Conservation (phyloP, 2,888 invertebrate genomes). For the Halictus ligatus region DNA sequence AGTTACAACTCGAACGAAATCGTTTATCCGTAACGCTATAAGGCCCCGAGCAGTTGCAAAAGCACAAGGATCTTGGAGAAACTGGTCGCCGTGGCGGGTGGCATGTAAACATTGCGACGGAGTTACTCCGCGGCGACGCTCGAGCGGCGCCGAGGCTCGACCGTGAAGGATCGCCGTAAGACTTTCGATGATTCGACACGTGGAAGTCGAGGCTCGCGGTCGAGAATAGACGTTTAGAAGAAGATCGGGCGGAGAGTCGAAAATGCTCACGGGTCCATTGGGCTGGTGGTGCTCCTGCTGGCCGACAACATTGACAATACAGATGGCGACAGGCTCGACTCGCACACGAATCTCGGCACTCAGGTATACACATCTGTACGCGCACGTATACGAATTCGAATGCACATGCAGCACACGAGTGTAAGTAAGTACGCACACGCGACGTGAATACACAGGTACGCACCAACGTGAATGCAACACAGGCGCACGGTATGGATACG, state of each 20-base stretch:
- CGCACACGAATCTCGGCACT: conserved; percentile 71
- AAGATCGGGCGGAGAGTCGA: conserved; percentile 68
- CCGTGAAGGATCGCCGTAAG: conserved; percentile 41
- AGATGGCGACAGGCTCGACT: conserved; percentile 87
- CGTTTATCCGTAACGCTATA: conserved; percentile 40
- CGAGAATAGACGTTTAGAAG: conserved; percentile 52
- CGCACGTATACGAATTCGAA: conserved; percentile 26
- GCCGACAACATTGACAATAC: conserved; percentile 92
- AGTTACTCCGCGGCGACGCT: conserved; percentile 71
- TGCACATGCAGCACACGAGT: conserved; percentile 53
- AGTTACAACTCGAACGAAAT: conserved; percentile 42
- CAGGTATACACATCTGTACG: conserved; percentile 63
- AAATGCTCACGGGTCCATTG: conserved; percentile 84
- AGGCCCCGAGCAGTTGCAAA: conserved; percentile 33
- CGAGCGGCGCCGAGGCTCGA: conserved; percentile 64
- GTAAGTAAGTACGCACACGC: conserved; percentile 51
- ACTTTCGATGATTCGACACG: conserved; percentile 46
- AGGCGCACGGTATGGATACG: conserved; percentile 50
- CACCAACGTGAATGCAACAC: conserved; percentile 44
- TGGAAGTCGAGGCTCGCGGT: conserved; percentile 53
- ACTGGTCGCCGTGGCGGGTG: conserved; percentile 60
- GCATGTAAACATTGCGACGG: conserved; percentile 80
- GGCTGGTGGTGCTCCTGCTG: conserved; percentile 77
- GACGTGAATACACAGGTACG: conserved; percentile 44
- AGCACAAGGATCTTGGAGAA: conserved; percentile 46